Conservation (phyloP, 2,113 vertebrate genomes). For the Nansenia antarctica region DNA sequence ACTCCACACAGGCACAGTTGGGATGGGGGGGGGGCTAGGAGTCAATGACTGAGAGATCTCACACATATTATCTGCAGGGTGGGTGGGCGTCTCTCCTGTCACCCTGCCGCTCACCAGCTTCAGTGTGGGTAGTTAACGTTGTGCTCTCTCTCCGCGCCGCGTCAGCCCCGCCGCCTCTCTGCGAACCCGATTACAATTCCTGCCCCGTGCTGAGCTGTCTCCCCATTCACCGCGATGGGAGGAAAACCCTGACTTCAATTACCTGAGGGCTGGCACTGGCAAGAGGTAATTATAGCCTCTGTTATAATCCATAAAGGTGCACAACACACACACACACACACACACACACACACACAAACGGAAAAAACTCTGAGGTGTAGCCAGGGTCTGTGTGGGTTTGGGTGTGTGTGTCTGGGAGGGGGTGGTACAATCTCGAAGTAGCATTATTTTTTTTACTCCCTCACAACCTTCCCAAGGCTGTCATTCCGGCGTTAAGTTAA, state of each 20-base stretch:
- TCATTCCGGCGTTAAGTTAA: constrained; percentile 15
- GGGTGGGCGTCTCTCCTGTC: neutral
- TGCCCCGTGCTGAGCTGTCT: constrained; percentile 7
- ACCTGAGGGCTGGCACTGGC: constrained; percentile 58
- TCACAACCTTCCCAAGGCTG: neutral
- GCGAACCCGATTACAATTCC: constrained; percentile 32
- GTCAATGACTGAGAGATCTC: neutral
- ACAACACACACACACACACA: too few relatives aligned
- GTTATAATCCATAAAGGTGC: constrained; percentile 38
- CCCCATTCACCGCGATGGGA: constrained; percentile 33
- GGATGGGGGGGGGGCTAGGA: neutral
- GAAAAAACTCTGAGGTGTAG: neutral
- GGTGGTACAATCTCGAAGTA: constrained; percentile 15
- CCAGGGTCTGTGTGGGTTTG: neutral
- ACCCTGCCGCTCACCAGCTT: neutral
- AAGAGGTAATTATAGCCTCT: constrained; percentile 57
- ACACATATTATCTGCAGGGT: neutral
- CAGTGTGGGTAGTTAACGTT: neutral
- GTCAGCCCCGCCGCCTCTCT: neutral
- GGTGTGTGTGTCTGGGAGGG: constrained; percentile 14
- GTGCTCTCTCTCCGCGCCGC: neutral
- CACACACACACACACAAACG: too few relatives aligned
- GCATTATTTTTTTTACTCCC: neutral
- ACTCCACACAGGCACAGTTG: neutral
- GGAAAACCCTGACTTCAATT: constrained; percentile 42